Conservation (phyloP, 2,888 invertebrate genomes). For the Siphonodentalium dalli region DNA sequence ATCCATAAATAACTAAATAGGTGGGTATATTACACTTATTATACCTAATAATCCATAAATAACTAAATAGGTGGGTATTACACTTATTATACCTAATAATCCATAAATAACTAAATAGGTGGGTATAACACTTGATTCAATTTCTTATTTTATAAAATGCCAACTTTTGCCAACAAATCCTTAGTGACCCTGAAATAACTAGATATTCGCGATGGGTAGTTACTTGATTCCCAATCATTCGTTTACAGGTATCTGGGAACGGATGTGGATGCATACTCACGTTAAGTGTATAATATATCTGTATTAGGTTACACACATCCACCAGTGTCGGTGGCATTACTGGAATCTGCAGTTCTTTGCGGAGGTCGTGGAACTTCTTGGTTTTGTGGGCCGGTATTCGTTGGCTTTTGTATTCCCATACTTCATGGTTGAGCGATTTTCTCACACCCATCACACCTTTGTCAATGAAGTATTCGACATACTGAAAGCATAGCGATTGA, state of each 20-base stretch:
- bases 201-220: no score
- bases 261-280: constrained; percentile 65
- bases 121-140: no score
- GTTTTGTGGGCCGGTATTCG: constrained; percentile 71
- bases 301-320: constrained; percentile 76
- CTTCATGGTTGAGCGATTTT: constrained; percentile 75
- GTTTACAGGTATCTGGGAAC: background rate
- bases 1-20: no score
- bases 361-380: constrained; percentile 50
- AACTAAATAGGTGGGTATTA: no score
- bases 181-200: no score
- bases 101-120: no score
- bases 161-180: no score
- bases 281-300: constrained; percentile 78
- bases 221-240: no score
- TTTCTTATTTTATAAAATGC: no score
- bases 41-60: no score
- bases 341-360: constrained; percentile 72
- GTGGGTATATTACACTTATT: no score
- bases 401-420: constrained; percentile 76
- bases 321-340: constrained; percentile 76
- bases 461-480: constrained; percentile 79
- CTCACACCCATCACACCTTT: constrained; percentile 77
- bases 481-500: constrained; percentile 67
- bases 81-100: no score